phyloP scores from a whole-genome alignment of 2,888 invertebrate genomes.

The Latheticus oryzae region DNA sequence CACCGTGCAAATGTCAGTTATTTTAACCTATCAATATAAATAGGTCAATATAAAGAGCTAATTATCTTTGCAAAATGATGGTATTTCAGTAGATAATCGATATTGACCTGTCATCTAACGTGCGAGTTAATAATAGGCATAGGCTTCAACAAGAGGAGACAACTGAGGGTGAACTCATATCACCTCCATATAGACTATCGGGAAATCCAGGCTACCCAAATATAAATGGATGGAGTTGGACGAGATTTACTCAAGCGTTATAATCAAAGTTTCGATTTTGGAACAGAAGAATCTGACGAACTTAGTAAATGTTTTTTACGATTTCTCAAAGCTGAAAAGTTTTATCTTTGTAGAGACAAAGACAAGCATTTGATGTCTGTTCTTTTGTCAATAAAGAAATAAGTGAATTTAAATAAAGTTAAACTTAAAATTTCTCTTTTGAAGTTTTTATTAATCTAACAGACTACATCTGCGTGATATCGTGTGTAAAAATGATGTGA shows the following conservation, averaged over 20 bases:
- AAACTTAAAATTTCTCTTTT: no score
- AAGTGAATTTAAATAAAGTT: no score
- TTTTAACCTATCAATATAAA: conserved; percentile 18
- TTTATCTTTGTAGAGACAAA: no score
- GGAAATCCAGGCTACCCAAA: conserved; percentile 10
- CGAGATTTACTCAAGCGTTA: conserved; percentile 6
- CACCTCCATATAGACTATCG: conserved; percentile 16
- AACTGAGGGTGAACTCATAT: conserved; percentile 11
- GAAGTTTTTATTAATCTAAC: no score
- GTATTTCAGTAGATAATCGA: conserved; percentile 24
- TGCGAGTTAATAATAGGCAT: conserved; percentile 22
- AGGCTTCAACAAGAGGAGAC: conserved; percentile 10
- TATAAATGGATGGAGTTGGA: conserved; percentile 5
- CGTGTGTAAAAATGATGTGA: conserved; percentile 4
- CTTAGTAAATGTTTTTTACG: no score
- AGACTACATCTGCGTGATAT: no score
- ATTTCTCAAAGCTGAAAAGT: no score
- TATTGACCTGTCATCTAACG: conserved; percentile 21
- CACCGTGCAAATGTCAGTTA: conserved; percentile 19
- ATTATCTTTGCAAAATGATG: conserved; percentile 23
- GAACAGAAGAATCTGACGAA: no score
- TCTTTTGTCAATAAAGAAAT: no score
- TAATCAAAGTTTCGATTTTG: no score
- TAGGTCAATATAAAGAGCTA: conserved; percentile 16
- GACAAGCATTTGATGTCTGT: no score